Percentiles rank a stretch among this genome's conserved stretches.
These are phyloP conservation scores for Drosophila bunnanda DNA, from an alignment of 2,888 invertebrate genomes.

Conservation along the genomic window DNA sequence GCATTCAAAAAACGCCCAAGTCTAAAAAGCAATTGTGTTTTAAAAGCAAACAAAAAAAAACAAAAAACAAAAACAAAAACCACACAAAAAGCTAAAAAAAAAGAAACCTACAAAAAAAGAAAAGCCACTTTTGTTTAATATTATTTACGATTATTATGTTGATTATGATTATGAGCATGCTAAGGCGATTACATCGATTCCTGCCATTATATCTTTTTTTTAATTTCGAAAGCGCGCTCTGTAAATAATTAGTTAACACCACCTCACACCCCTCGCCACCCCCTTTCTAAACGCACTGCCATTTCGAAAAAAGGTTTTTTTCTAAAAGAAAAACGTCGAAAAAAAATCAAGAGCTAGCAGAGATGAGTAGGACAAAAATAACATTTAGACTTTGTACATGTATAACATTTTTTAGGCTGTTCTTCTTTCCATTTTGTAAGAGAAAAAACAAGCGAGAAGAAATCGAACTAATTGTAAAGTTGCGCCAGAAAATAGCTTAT, in stretches of 20 bases:
- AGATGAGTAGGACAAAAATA: constrained; percentile 44
- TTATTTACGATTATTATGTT: constrained; percentile 50
- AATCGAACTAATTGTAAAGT: constrained; percentile 34
- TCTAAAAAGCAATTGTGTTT: constrained; percentile 56
- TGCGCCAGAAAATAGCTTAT: constrained; percentile 8
- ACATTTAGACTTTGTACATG: constrained; percentile 76
- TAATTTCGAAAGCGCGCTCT: constrained; percentile 10
- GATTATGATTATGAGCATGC: constrained; percentile 10
- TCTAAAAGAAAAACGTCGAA: constrained; percentile 28
- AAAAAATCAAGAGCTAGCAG: constrained; percentile 42
- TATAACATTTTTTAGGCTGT: constrained; percentile 76
- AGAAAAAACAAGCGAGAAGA: constrained; percentile 45
- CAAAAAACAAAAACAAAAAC: constrained; percentile 45
- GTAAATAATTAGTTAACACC: constrained; percentile 25
- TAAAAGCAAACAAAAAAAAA: constrained; percentile 44
- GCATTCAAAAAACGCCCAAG: constrained; percentile 18
- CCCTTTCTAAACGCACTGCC: constrained; percentile 69
- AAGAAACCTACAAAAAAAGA: constrained; percentile 45
- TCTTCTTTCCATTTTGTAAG: constrained; percentile 64
- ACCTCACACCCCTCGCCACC: constrained; percentile 1
- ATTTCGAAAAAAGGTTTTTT: constrained; percentile 71
- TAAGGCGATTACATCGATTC: constrained; percentile 34
- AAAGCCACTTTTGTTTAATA: constrained; percentile 56
- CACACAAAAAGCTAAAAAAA: constrained; percentile 44
- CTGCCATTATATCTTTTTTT: constrained; percentile 31